These are phyloP conservation scores for Spea multiplicata DNA, from an alignment of 2,113 vertebrate species.

Conservation along the genomic window DNA sequence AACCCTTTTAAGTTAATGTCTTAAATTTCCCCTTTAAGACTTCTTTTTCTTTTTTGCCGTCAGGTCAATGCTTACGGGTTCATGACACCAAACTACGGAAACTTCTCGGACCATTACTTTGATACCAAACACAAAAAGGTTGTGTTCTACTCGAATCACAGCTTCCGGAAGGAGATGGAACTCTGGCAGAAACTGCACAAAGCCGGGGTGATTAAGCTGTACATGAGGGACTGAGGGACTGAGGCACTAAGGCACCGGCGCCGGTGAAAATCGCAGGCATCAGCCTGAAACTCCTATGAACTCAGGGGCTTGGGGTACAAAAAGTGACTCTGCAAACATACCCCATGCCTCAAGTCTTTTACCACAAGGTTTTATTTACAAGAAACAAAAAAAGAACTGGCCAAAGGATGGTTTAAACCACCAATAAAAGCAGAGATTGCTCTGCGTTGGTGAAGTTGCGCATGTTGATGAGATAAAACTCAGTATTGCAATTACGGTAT, in stretches of 20 bases:
- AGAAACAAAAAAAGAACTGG: too few relatives aligned
- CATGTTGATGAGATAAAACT: too few relatives aligned
- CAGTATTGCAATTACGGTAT: too few relatives aligned
- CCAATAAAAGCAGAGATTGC: too few relatives aligned
- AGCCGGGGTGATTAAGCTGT: constrained; percentile 62
- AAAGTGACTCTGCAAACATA: background rate
- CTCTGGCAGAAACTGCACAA: constrained; percentile 71
- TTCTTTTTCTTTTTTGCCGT: background rate
- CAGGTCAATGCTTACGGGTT: constrained; percentile 78
- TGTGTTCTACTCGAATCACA: constrained; percentile 70
- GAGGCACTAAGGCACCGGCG: background rate
- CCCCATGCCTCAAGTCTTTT: too few relatives aligned
- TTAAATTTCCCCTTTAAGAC: background rate
- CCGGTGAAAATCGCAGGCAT: background rate
- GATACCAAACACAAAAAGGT: constrained; percentile 53
- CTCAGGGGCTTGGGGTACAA: background rate
- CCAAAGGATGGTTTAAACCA: too few relatives aligned
- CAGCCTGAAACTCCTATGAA: background rate
- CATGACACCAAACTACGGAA: constrained; percentile 68
- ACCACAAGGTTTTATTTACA: too few relatives aligned
- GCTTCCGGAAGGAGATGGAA: constrained; percentile 63
- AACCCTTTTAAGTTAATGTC: background rate
- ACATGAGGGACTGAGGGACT: constrained; percentile 41
- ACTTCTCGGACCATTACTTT: constrained; percentile 73
- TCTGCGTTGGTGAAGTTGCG: too few relatives aligned